Evolutionary conservation across 2,797 vertebrate genomes (phyloP).

Genomic region (Rhinella marina): DNA sequence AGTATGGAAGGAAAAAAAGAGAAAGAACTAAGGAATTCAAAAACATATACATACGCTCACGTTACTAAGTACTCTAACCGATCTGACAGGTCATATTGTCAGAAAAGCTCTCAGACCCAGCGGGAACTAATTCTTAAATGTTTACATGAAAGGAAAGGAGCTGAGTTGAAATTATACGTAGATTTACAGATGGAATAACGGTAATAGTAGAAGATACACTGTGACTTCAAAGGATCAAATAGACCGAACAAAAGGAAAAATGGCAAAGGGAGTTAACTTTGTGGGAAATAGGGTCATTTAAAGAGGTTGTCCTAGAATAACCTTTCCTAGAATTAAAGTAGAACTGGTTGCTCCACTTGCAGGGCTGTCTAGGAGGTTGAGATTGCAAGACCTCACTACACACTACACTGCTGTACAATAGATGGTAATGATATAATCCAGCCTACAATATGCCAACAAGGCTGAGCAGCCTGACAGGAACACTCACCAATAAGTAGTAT

Average conservation of each 20-base stretch:
- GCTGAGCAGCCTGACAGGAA: no score
- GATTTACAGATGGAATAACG: slow-evolving; percentile 21
- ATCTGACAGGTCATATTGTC: slow-evolving; percentile 8
- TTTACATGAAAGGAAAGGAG: slow-evolving; percentile 34
- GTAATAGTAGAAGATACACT: slow-evolving; percentile 23
- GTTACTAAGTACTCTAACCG: slow-evolving; percentile 39
- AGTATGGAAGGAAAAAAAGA: slow-evolving; percentile 57
- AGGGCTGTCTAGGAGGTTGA: no score
- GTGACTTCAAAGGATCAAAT: neutral
- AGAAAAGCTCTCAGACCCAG: slow-evolving; percentile 31
- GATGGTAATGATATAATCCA: no score
- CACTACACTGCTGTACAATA: no score
- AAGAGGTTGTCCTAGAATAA: neutral
- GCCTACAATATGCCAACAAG: no score
- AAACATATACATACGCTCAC: slow-evolving; percentile 19
- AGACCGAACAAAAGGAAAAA: neutral
- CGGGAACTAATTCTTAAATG: slow-evolving; percentile 45
- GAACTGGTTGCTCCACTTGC: no score
- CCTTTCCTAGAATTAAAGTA: no score
- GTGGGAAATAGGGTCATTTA: neutral
- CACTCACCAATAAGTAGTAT: no score
- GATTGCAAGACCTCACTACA: no score
- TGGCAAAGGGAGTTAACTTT: neutral
- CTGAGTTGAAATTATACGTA: slow-evolving; percentile 47
- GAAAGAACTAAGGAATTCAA: slow-evolving; percentile 26